Base-by-base conservation (phyloP, 1,140 invertebrate species). In the Hylaeus anthracinus region DNA sequence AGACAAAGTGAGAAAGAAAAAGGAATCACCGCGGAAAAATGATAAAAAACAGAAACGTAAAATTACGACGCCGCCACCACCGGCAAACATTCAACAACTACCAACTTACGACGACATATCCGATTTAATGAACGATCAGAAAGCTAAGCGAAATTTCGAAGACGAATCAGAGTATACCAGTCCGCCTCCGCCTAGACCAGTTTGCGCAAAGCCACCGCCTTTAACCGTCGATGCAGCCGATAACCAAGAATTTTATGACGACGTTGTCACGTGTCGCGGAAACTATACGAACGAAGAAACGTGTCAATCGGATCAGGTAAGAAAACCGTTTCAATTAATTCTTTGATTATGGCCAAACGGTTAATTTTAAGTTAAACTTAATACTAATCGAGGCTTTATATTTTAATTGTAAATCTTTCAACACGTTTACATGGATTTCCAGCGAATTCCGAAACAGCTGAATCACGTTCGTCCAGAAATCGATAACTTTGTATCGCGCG, bases 191-290 rank as follows among this genome's bases (percentile, higher is more conserved):
- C 90, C 90, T 4, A 82, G 87, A 15, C 89, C 90, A 6, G 70
- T 91, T 70, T 86, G 85, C 8, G 12, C n/a, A 9, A 82, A 83
- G 53, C 72, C 85, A 14, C 73, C 85, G 4, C 2, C 26, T 26
- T 26, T 39, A 0, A 55, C 72, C 2, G 53, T 60, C 1, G 72
- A 55, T 4, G 26, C 15, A 26, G 37, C 45, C 2, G 58, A 58
- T 55, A 0, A n/a, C 2, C 74, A 88, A 61, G 79, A 88, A 77
- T 58, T 89, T 65, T 91, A 91, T 48, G 90, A 91, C 37, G 90
- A 91, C n/a, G 81, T 90, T 4, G 74, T 15, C 2, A 43, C 12
- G 2, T 77, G 41, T 41, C 81, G 64, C 37, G 69, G 73, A 15
- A 55, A 60, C 9, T 45, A 39, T 37, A 51, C 71, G 55, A 48